Conservation (phyloP, 2,797 vertebrate species). For the Poecile montanus region DNA sequence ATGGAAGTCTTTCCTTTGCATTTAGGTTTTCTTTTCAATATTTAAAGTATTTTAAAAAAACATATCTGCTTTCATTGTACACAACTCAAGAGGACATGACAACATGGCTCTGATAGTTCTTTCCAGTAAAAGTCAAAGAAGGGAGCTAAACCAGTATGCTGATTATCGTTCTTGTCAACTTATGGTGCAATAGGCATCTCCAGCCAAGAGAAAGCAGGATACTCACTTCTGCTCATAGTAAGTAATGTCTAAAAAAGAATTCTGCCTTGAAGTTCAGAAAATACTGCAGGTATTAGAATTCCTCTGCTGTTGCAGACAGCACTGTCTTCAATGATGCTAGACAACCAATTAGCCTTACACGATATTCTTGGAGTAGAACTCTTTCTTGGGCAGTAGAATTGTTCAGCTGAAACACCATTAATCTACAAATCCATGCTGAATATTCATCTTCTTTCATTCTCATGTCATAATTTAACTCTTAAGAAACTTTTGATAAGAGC, state of each 20-base stretch:
- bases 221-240: neutral
- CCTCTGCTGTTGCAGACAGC: neutral
- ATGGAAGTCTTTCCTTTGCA: neutral
- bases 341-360: neutral
- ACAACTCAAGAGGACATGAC: neutral
- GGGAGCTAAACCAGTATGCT: neutral
- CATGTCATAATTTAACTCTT: neutral
- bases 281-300: neutral
- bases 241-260: neutral
- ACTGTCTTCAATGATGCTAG: neutral
- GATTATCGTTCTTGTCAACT: neutral
- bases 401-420: neutral
- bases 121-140: neutral
- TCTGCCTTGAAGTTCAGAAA: neutral
- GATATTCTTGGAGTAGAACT: neutral
- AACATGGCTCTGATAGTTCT: neutral
- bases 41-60: neutral
- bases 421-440: neutral
- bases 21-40: neutral
- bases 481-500: neutral
- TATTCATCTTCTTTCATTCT: neutral
- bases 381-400: neutral
- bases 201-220: neutral
- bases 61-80: neutral
- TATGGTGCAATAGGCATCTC: neutral